Percentiles rank a stretch among this genome's conserved stretches.
These are phyloP conservation scores for Nemoura dubitans DNA, from an alignment of 2,888 invertebrate species.

Conservation along the genomic window DNA sequence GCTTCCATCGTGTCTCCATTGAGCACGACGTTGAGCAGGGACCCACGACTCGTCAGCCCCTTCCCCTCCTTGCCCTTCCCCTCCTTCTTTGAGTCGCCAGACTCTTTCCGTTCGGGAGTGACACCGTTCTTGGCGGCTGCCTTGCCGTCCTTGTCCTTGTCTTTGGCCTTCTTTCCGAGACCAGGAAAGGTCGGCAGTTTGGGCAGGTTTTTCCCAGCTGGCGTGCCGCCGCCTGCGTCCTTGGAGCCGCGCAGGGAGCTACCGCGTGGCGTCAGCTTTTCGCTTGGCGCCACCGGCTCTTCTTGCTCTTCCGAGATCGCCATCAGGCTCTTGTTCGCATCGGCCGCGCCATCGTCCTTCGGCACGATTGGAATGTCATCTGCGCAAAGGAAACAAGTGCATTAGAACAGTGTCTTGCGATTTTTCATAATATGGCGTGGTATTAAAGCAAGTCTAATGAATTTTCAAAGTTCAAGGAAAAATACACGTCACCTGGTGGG, in stretches of 20 bases:
- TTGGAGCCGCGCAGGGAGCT: conserved; percentile 48
- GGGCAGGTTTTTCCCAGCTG: conserved; percentile 63
- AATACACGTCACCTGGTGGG: background rate
- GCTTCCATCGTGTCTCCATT: conserved; percentile 63
- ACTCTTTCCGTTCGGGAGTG: conserved; percentile 61
- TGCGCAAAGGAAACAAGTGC: conserved; percentile 61
- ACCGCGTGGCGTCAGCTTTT: conserved; percentile 50
- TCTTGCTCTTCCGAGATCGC: conserved; percentile 46
- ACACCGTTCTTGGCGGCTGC: conserved; percentile 55
- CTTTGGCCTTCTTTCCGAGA: conserved; percentile 71
- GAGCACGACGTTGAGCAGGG: conserved; percentile 59
- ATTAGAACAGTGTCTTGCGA: background rate
- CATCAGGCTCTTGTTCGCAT: conserved; percentile 63
- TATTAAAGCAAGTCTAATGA: background rate
- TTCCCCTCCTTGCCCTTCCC: conserved; percentile 59
- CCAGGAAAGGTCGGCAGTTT: conserved; percentile 71
- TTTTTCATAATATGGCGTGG: background rate
- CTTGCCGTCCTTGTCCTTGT: conserved; percentile 59
- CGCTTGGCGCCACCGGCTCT: conserved; percentile 42
- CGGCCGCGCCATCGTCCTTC: conserved; percentile 65
- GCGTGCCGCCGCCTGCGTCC: conserved; percentile 29
- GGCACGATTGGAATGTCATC: conserved; percentile 88
- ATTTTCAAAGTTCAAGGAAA: background rate
- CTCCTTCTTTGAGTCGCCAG: conserved; percentile 60
- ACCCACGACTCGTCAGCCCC: conserved; percentile 59